phyloP scores from a whole-genome alignment of 2,113 vertebrate genomes.

The Toxostoma redivivum region DNA sequence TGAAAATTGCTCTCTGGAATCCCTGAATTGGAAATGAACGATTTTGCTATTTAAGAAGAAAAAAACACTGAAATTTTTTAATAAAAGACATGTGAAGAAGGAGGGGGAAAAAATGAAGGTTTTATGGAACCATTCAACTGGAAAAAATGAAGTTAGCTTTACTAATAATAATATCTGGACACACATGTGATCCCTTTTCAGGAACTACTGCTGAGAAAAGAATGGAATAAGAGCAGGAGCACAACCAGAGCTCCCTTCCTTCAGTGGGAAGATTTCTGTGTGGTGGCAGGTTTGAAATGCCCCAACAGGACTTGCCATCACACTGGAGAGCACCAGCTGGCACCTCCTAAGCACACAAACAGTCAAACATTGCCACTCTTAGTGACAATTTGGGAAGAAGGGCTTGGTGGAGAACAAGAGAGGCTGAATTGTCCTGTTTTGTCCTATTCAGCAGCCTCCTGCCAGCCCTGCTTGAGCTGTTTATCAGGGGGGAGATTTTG shows the following conservation, averaged over 20 bases:
- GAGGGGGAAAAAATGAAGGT: fast-evolving
- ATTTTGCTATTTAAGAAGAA: background rate
- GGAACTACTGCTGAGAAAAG: background rate
- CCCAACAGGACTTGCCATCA: background rate
- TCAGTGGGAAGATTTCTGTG: background rate
- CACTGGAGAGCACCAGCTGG: background rate
- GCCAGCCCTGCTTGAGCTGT: background rate
- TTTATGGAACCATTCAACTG: background rate
- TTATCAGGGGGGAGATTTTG: background rate
- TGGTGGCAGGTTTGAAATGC: background rate
- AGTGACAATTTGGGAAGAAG: background rate
- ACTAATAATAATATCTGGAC: background rate
- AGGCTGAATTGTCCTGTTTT: background rate
- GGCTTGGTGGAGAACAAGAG: background rate
- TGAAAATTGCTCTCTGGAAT: background rate
- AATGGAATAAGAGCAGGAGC: background rate
- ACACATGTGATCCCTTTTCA: background rate
- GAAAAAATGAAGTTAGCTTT: slow-evolving; percentile 18
- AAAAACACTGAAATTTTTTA: background rate
- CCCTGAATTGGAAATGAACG: background rate
- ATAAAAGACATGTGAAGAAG: background rate
- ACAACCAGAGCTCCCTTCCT: background rate
- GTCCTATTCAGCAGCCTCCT: background rate
- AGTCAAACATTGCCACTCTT: background rate
- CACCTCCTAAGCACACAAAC: background rate